Evolutionary conservation across 2,888 invertebrate species (phyloP), one percentile per base, ranked within the genome.

Genomic region (Tetragnatha montana): DNA sequence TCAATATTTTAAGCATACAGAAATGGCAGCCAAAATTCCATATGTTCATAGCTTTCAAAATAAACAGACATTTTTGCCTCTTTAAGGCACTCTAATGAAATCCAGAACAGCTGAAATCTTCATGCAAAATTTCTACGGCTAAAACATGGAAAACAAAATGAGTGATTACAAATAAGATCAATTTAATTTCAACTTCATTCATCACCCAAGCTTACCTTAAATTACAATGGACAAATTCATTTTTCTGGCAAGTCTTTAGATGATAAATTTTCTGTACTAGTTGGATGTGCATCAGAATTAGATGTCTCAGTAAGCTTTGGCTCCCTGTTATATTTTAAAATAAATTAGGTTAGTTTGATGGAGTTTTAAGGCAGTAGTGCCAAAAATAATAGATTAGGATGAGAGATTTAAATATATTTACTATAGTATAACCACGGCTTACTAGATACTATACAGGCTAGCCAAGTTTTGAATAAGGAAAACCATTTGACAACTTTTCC

Each of bases 191-290:
- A 14, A 14, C 10, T 10, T 12, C 1, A 60, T 60, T 17, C 12
- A 4, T 17, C 6, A 60, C 10, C 7, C 12, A 17, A 60, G 14
- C 17, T 60, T 17, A 12, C 12, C 8, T 60, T 60, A 17, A 60
- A 60, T 17, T 60, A 50, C 19, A 49, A 47, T 84, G 76, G 7
- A 21, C 21, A 69, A 68, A 76, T 76, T 84, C 51, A 49, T 76
- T 50, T 74, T 21, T 82, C 82, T 12, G 82, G 10, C n/a, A 35
- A 6, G 51, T 50, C 74, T 82, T 82, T 82, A n/a, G 82, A 51
- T 51, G 60, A 74, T 35, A 74, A 22, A 73, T 6, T n/a, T 35
- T 49, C 80, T n/a, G 51, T 68, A 74, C 8, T n/a, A 51, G 14
- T 12, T 10, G 60, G 21, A 21, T 82, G 82, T 74, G 60, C 82